These are phyloP conservation scores for Perognathus longimembris DNA, from an alignment of 2,113 vertebrate genomes.

Conservation along the genomic window DNA sequence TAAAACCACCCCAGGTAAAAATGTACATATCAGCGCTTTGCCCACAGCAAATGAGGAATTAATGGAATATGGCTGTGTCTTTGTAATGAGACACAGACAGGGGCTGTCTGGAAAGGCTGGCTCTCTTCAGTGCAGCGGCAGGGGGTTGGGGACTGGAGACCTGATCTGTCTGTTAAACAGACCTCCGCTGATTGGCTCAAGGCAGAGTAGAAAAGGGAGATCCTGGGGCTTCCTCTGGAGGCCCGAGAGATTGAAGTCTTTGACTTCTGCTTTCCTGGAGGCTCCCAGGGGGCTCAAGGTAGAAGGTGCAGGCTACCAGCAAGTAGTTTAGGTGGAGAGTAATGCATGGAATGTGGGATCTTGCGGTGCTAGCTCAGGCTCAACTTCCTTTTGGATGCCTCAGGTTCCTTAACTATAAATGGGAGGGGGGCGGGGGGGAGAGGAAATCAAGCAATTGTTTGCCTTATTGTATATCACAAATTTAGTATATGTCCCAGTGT, in stretches of 20 bases:
- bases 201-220: background rate
- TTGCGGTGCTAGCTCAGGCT: background rate
- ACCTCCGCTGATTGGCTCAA: conserved; percentile 7
- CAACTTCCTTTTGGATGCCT: background rate
- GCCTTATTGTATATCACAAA: background rate
- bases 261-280: background rate
- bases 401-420: background rate
- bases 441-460: background rate
- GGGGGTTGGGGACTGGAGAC: background rate
- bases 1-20: conserved; percentile 87
- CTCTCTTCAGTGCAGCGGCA: conserved; percentile 38
- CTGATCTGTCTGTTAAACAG: conserved; percentile 66
- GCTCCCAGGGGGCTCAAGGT: background rate
- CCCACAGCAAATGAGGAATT: conserved; percentile 83
- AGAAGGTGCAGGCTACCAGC: background rate
- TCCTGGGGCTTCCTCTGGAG: background rate
- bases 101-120: conserved; percentile 68
- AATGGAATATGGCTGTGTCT: conserved; percentile 83
- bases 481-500: background rate
- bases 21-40: conserved; percentile 85
- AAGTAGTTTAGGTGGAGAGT: accelerated
- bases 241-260: background rate
- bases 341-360: background rate
- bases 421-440: too few species aligned
- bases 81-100: conserved; percentile 74